Conservation (phyloP, 2,888 invertebrate species). For the Acronicta alni region DNA sequence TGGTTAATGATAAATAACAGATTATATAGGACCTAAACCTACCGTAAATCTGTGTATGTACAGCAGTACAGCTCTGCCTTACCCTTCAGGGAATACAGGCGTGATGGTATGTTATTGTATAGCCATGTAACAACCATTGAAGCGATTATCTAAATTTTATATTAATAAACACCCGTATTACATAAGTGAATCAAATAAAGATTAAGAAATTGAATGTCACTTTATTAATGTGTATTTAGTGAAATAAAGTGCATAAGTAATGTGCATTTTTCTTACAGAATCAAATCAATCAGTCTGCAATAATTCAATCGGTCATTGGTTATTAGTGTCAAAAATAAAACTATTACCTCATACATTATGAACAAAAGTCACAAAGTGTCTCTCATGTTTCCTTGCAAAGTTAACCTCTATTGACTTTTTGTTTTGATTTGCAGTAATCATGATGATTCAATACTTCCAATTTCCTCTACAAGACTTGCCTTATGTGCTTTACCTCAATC, state of each 20-base stretch:
- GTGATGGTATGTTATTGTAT: too few relatives aligned
- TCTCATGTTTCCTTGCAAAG: not conserved
- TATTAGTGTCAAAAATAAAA: constrained; percentile 28
- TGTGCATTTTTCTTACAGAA: constrained; percentile 19
- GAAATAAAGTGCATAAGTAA: constrained; percentile 17
- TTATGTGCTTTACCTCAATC: too few relatives aligned
- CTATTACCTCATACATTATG: constrained; percentile 10
- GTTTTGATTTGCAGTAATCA: not conserved
- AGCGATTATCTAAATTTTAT: constrained; percentile 4
- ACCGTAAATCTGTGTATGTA: too few relatives aligned
- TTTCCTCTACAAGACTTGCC: too few relatives aligned
- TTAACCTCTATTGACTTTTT: not conserved
- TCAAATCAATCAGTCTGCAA: constrained; percentile 30
- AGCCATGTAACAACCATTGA: not conserved
- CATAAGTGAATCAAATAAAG: constrained; percentile 13
- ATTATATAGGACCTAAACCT: too few relatives aligned
- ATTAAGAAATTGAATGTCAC: constrained; percentile 19
- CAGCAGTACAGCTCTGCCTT: too few relatives aligned
- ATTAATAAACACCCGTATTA: constrained; percentile 6
- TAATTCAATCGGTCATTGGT: constrained; percentile 24
- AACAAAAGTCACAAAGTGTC: not conserved
- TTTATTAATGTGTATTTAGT: constrained; percentile 10
- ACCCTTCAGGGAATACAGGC: too few relatives aligned
- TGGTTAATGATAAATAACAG: too few relatives aligned
- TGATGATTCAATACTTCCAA: not conserved